Conservation (phyloP, 92 coral and sea anemone genomes). For the Actinernus sp. region DNA sequence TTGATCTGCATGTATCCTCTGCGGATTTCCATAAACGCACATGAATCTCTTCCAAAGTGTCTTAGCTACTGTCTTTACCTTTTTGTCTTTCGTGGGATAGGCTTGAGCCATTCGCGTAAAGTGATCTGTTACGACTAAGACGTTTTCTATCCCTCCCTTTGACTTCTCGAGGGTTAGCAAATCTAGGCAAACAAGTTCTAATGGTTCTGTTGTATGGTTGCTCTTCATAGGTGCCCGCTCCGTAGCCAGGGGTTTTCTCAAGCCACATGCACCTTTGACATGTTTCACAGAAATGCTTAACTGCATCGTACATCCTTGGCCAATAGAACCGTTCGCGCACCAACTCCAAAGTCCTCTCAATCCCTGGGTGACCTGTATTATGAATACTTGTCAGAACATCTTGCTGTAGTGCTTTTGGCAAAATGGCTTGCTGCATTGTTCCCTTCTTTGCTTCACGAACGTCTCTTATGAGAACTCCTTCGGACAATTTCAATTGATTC, state of each 20-base stretch:
- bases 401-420: conserved; percentile 3
- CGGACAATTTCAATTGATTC: not conserved
- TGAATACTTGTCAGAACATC: conserved; percentile 4
- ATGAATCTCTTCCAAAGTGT: conserved; percentile 8
- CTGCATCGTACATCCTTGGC: conserved; percentile 42
- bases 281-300: conserved; percentile 26
- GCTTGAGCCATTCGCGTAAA: conserved; percentile 44
- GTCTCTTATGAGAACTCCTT: conserved; percentile 36
- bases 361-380: conserved; percentile 41
- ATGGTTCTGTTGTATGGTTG: conserved; percentile 14
- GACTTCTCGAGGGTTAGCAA: conserved; percentile 6
- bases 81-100: conserved; percentile 9
- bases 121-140: conserved; percentile 38
- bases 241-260: conserved; percentile 24
- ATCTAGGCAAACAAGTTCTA: conserved; percentile 9
- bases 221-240: conserved; percentile 54
- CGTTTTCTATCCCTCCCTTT: conserved; percentile 51
- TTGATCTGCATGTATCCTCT: conserved; percentile 54
- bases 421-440: conserved; percentile 2
- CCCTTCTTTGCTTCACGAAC: not conserved
- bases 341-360: conserved; percentile 49
- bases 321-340: conserved; percentile 56
- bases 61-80: not conserved
- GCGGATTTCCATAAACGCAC: conserved; percentile 56
- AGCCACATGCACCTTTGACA: conserved; percentile 44